These are phyloP conservation scores for Ceratina japonica DNA, from an alignment of 1,140 invertebrate genomes.

Conservation along the genomic window DNA sequence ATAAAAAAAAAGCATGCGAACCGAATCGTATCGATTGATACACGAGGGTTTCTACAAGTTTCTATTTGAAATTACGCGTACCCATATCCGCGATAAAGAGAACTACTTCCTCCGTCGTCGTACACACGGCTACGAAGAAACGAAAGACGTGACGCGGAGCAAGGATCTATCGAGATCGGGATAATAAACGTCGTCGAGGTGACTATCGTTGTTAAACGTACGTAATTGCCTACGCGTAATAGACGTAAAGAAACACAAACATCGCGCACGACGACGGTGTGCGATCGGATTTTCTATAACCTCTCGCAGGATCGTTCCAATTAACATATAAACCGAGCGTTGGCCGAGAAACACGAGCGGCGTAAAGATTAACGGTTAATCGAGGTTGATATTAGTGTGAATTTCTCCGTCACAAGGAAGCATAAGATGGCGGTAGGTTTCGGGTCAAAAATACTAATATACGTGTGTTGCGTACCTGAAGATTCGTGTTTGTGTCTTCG, in stretches of 20 bases:
- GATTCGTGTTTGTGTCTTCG: conserved; percentile 82
- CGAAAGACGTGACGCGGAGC: not conserved
- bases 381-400: conserved; percentile 33
- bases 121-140: too few relatives aligned
- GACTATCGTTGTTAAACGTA: conserved; percentile 22
- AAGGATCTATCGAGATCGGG: not conserved
- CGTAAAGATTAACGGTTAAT: not conserved
- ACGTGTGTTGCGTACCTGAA: conserved; percentile 78
- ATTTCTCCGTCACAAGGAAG: conserved; percentile 51
- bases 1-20: not conserved
- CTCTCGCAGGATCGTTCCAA: not conserved
- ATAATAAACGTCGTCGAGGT: not conserved
- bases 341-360: not conserved
- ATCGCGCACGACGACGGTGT: not conserved
- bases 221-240: conserved; percentile 14
- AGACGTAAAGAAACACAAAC: not conserved
- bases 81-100: too few relatives aligned
- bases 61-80: not conserved
- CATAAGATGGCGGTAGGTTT: conserved; percentile 71
- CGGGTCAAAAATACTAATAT: conserved; percentile 49
- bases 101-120: too few relatives aligned
- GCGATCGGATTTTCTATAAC: conserved; percentile 6
- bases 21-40: not conserved
- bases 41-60: not conserved
- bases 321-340: too few relatives aligned